These are phyloP conservation scores for Diorhabda elongata DNA, from an alignment of 1,140 invertebrate species.

Conservation along the genomic window DNA sequence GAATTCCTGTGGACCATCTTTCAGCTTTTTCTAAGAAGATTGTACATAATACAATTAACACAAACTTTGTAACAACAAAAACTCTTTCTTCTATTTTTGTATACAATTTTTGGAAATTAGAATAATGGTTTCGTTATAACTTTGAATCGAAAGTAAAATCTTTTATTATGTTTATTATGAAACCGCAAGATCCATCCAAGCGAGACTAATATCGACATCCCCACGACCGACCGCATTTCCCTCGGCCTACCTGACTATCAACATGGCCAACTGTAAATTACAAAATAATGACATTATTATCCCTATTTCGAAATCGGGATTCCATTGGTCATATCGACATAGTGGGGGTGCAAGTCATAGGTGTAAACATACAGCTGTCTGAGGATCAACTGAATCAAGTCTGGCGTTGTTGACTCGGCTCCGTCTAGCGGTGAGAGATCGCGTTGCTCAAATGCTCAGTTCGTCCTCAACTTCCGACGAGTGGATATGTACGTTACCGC, in stretches of 20 bases:
- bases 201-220: background rate
- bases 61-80: too few species aligned
- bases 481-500: background rate
- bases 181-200: background rate
- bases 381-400: slow-evolving; percentile 30
- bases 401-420: slow-evolving; percentile 20
- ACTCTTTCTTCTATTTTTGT: too few species aligned
- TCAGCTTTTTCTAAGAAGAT: too few species aligned
- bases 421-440: slow-evolving; percentile 5
- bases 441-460: slow-evolving; percentile 7
- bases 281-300: slow-evolving; percentile 49
- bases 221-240: slow-evolving; percentile 22
- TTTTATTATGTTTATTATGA: background rate
- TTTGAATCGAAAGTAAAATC: too few species aligned
- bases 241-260: slow-evolving; percentile 34
- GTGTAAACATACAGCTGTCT: slow-evolving; percentile 36
- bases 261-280: slow-evolving; percentile 44
- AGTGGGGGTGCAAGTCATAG: slow-evolving; percentile 30
- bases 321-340: slow-evolving; percentile 31
- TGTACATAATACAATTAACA: too few species aligned
- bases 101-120: too few species aligned
- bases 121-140: too few species aligned
- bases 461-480: slow-evolving; percentile 5
- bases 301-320: slow-evolving; percentile 31
- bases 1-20: too few species aligned